Conservation (phyloP, 1,140 invertebrate genomes). For the Caenorhabditis inopinata region DNA sequence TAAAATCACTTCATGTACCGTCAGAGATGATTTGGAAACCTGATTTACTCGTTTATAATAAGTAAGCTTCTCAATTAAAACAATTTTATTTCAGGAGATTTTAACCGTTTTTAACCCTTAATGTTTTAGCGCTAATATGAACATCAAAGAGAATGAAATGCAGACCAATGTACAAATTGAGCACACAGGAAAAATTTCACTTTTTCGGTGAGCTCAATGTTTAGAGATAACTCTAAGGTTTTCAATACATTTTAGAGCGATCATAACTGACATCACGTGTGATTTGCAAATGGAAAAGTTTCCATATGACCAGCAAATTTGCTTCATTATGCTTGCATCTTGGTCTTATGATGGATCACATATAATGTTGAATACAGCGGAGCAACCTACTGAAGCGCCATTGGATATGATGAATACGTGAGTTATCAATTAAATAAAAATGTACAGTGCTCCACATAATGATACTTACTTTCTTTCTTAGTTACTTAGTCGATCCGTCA, state of each 20-base stretch:
- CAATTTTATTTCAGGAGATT: constrained; percentile 42
- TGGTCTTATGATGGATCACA: constrained; percentile 62
- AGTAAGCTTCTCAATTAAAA: constrained; percentile 55
- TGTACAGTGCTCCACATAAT: too few species aligned
- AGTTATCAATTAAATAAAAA: too few species aligned
- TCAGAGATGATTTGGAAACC: constrained; percentile 57
- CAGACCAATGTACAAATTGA: constrained; percentile 62
- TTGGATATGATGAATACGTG: constrained; percentile 40
- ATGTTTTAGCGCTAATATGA: constrained; percentile 62
- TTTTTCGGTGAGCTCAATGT: constrained; percentile 38
- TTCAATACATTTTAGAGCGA: constrained; percentile 54
- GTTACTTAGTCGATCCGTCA: too few species aligned
- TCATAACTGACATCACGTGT: constrained; percentile 65
- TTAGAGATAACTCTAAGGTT: neutral
- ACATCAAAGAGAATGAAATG: constrained; percentile 62
- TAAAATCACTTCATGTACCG: constrained; percentile 54
- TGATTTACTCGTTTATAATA: constrained; percentile 58
- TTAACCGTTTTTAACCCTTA: neutral
- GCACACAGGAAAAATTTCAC: constrained; percentile 58
- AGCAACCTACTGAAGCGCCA: constrained; percentile 45
- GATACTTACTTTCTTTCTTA: too few species aligned
- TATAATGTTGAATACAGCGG: constrained; percentile 53
- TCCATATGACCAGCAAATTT: constrained; percentile 63
- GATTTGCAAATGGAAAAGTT: constrained; percentile 60
- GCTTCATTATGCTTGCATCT: constrained; percentile 61